phyloP scores from a whole-genome alignment of 2,113 vertebrate species.

The Halcyon malimbica region DNA sequence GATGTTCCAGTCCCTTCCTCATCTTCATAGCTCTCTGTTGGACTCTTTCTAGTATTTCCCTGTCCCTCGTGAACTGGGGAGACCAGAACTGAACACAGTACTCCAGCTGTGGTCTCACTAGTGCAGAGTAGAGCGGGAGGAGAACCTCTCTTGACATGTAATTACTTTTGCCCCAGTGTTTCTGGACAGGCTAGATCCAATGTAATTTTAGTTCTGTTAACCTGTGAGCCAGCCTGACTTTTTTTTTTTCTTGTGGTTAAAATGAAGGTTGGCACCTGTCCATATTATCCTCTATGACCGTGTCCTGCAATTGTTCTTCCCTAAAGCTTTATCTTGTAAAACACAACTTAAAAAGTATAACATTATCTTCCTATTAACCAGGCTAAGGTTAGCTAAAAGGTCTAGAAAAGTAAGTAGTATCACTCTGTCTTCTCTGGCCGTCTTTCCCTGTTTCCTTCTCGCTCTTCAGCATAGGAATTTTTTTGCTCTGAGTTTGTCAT shows the following conservation, averaged over 20 bases:
- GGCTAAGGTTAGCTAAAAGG: not conserved
- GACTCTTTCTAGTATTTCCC: too few species aligned
- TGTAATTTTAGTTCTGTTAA: not conserved
- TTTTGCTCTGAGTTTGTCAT: not conserved
- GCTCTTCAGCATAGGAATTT: not conserved
- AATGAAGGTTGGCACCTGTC: not conserved
- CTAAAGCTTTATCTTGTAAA: not conserved
- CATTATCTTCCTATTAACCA: not conserved
- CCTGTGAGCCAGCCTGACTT: not conserved
- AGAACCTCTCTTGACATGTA: not conserved
- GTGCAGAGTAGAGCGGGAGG: too few species aligned
- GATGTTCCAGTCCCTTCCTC: too few species aligned
- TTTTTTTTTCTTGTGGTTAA: not conserved
- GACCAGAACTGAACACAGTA: too few species aligned
- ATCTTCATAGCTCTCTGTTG: too few species aligned
- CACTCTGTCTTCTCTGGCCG: not conserved
- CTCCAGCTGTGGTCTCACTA: too few species aligned
- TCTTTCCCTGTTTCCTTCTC: not conserved
- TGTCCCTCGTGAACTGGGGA: too few species aligned
- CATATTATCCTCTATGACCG: not conserved
- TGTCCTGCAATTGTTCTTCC: not conserved
- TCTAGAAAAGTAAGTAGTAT: not conserved
- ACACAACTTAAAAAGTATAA: not conserved
- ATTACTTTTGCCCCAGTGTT: not conserved
- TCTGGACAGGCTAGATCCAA: not conserved